Base-by-base conservation (phyloP, 2,888 invertebrate species). In the Ochropleura plecta region DNA sequence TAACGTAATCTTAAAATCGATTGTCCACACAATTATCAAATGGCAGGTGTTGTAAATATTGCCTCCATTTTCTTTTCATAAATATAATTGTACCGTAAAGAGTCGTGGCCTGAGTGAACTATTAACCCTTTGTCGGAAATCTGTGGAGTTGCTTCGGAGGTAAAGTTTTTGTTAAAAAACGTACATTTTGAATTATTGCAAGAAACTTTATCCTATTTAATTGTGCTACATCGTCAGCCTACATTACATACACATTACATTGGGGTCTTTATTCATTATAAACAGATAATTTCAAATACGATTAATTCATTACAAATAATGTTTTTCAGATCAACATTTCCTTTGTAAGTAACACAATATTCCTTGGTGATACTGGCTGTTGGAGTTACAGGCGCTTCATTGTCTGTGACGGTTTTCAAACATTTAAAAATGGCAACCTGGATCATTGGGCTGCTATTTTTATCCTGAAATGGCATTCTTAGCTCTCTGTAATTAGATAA, bases 71-170 rank as follows among this genome's bases (percentile, higher is more conserved):
- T 75, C 73, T 86, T 81, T 86, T 81, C 70, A 55, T 65, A 42
- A 68, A 68, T 65, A 40, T 42, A 79, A 86, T 68, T 70, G 73
- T 81, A 78, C 68, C 85, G 77, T 79, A 73, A 78, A 79, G 46
- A 20, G 74, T 78, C 84, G 88, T 86, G 84, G 46, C 8, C n/a
- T 18, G 44, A 70, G n/a, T 86, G 76, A 82, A 78, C 88, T 78
- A 60, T 72, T 81, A 67, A 84, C 82, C 82, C 60, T 73, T 81
- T 85, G 62, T 68, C 18, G 51, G 40, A 70, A 73, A 73, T 69
- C 62, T 42, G 20, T 51, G n/a, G 14, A 10, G 2, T 59, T 63
- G 48, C 57, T 73, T 14, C 30, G 48, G 57, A 70, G 20, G 8
- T 18, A 40, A 55, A 14, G 40, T 20, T 60, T 74, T 68, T 68